Percentiles rank a stretch among this genome's conserved stretches.
phyloP scores from a whole-genome alignment of 2,797 vertebrate species.

The Merluccius polli region DNA sequence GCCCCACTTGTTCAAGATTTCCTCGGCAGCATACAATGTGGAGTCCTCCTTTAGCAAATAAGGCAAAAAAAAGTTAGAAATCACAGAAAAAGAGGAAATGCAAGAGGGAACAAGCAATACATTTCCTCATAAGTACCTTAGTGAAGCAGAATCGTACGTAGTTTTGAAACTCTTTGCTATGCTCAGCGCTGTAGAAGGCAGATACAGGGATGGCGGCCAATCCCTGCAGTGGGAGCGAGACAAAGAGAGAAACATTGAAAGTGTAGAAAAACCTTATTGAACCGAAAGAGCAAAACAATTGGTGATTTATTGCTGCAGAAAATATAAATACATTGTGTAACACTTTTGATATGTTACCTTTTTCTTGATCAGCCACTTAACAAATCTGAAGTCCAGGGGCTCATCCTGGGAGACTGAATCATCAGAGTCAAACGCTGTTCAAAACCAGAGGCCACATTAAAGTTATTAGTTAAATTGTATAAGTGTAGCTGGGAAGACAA shows the following conservation, averaged over 20 bases:
- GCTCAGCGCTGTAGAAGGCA: slow-evolving; percentile 78
- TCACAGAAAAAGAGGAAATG: background rate
- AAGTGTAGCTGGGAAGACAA: background rate
- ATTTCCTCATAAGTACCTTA: slow-evolving; percentile 75
- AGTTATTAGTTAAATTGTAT: background rate
- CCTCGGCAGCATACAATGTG: slow-evolving; percentile 81
- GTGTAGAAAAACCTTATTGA: background rate
- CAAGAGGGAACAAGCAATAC: background rate
- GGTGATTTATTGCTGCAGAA: background rate
- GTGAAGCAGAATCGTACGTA: slow-evolving; percentile 91
- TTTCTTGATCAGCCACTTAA: slow-evolving; percentile 89
- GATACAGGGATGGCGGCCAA: slow-evolving; percentile 87
- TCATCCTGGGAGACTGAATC: slow-evolving; percentile 57
- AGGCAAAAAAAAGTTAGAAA: background rate
- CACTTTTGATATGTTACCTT: slow-evolving; percentile 72
- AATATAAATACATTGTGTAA: background rate
- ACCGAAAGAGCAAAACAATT: background rate
- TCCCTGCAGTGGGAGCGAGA: slow-evolving; percentile 66
- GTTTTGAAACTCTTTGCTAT: slow-evolving; percentile 78
- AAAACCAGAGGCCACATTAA: slow-evolving; percentile 6
- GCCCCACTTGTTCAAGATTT: slow-evolving; percentile 82
- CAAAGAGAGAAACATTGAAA: background rate
- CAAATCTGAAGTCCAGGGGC: slow-evolving; percentile 79
- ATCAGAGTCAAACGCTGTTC: slow-evolving; percentile 76
- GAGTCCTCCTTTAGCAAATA: slow-evolving; percentile 78